Evolutionary conservation across 1,140 invertebrate species (phyloP).

Genomic region (Leptopilina clavipes): DNA sequence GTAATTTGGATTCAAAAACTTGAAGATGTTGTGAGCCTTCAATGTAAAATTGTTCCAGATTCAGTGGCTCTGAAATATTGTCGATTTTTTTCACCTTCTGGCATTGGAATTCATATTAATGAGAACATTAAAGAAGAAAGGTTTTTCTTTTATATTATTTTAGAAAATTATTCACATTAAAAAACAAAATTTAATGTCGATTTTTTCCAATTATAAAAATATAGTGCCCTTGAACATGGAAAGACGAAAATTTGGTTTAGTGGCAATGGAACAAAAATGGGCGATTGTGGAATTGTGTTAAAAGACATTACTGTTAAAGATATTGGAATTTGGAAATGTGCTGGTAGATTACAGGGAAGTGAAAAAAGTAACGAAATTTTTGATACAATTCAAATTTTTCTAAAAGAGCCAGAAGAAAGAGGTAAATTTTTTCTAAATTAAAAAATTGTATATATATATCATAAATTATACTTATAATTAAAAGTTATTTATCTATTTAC

Average conservation of each 20-base stretch:
- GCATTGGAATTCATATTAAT: slow-evolving; percentile 11
- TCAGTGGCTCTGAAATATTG: neutral
- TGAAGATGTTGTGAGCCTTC: neutral
- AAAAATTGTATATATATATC: too few species aligned
- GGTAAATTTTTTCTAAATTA: neutral
- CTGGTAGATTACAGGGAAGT: neutral
- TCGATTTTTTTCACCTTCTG: slow-evolving; percentile 11
- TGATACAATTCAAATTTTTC: neutral
- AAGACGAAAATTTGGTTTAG: neutral
- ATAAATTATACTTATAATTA: too few species aligned
- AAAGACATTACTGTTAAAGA: neutral
- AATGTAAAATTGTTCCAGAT: neutral
- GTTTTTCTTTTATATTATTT: neutral
- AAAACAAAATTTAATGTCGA: too few species aligned
- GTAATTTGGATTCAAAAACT: neutral
- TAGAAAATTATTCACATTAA: neutral
- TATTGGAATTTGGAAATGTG: slow-evolving; percentile 31
- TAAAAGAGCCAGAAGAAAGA: slow-evolving; percentile 15
- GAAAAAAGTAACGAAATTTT: neutral
- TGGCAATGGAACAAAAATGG: neutral
- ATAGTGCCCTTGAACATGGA: neutral
- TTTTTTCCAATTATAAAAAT: too few species aligned
- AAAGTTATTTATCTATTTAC: neutral
- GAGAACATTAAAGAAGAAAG: neutral
- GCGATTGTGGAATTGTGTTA: neutral